Percentiles rank a stretch among this genome's conserved stretches.
Evolutionary conservation across 2,888 invertebrate species (phyloP).

Genomic region (Tiliacea citrago): DNA sequence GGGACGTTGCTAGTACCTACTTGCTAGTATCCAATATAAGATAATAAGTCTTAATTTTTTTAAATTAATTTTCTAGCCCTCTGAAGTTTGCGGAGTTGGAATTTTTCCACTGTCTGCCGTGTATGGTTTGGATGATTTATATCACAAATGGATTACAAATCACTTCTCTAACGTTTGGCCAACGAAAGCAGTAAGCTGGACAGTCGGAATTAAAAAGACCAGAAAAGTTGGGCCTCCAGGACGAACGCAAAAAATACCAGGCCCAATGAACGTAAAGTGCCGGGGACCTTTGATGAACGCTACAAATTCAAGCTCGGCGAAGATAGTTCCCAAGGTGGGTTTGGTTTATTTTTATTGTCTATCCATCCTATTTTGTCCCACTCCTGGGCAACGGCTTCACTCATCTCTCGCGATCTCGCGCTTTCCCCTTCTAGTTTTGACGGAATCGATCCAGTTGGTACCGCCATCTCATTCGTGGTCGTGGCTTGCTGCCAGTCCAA

Average conservation of each 20-base stretch:
- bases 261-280: conserved; percentile 67
- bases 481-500: background rate
- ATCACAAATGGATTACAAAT: conserved; percentile 96
- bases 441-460: background rate
- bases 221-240: conserved; percentile 34
- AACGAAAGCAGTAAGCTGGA: conserved; percentile 91
- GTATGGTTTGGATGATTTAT: conserved; percentile 96
- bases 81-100: conserved; percentile 96
- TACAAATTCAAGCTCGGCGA: conserved; percentile 91
- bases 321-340: conserved; percentile 82
- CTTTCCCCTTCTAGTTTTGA: background rate
- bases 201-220: conserved; percentile 48
- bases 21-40: background rate
- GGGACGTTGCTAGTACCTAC: no score
- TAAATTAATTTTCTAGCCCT: conserved; percentile 92
- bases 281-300: conserved; percentile 87
- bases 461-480: background rate
- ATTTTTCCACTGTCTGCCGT: conserved; percentile 94
- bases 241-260: conserved; percentile 39
- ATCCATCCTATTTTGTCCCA: background rate
- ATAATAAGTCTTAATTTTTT: background rate
- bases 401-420: no score
- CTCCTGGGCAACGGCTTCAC: no score
- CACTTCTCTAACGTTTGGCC: conserved; percentile 97
- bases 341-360: background rate